Base-by-base conservation (phyloP, 2,113 vertebrate species). In the Poicephalus gulielmi region DNA sequence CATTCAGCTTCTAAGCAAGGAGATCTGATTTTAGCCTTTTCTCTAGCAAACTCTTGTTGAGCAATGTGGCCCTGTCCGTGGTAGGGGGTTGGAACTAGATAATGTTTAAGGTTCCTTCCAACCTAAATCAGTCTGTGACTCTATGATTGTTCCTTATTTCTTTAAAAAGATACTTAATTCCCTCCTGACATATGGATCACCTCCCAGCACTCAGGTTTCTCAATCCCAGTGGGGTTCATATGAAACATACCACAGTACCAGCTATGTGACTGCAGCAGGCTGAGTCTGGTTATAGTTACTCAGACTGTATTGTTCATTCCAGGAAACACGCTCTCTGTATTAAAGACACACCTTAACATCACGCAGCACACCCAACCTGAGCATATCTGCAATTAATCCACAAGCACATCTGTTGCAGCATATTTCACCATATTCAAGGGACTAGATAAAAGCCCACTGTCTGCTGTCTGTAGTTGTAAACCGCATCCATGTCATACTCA, bases 161-260 rank as follows among this genome's bases (percentile, higher is more conserved):
- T 39, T 33, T 11, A 31, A 59, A n/a, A 59, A 63, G 39, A 13
- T 22, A 64, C 57, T 50, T 22, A 49, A 70, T 74, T 83, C 43
- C 30, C n/a, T 25, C 0, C 2, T 49, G 77, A 55, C 12, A 47
- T 6, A n/a, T 9, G 6, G 22, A 80, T 77, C 17, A 13, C 19
- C 50, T 57, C 44, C 7, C 63, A 62, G 49, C 49, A 70, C 14
- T 80, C 35, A 13, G 7, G 39, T 27, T 91, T 76, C 41, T 22
- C 6, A 1, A 7, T 52, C 62, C 33, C 78, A 25, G 11, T 19
- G 44, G 33, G 9, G 52, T 57, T 59, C 2, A 0, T 7, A 47
- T 5, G 27, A 53, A 78, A 13, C 33, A 73, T 59, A 31, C 11
- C 0, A 0, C 39, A 18, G 43, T 30, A 63, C 30, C 73, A 44